Evolutionary conservation across 2,888 invertebrate genomes (phyloP).

Genomic region (Chironomus tentans): DNA sequence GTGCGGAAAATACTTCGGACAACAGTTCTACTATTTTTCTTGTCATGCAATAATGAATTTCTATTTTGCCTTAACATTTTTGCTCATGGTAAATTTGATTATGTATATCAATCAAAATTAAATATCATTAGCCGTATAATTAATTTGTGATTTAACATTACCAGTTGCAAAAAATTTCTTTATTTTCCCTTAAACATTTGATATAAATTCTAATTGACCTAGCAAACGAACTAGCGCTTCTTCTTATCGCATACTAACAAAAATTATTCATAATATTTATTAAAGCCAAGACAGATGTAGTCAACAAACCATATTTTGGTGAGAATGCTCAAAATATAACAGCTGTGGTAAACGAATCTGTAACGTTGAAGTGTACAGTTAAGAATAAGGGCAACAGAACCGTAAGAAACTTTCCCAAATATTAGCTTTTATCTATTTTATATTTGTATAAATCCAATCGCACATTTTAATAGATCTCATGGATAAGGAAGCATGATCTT

Average conservation of each 20-base stretch:
- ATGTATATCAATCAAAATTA: background rate
- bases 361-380: conserved; percentile 18
- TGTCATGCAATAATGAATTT: conserved; percentile 22
- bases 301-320: conserved; percentile 3
- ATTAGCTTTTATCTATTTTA: background rate
- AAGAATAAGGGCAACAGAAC: conserved; percentile 21
- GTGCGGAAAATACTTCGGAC: background rate
- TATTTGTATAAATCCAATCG: background rate
- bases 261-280: background rate
- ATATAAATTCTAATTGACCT: no score
- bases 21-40: background rate
- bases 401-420: background rate
- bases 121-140: background rate
- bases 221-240: background rate
- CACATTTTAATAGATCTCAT: conserved; percentile 14
- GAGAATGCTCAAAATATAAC: conserved; percentile 21
- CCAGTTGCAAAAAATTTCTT: background rate
- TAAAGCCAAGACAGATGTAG: conserved; percentile 8
- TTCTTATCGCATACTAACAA: background rate
- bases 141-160: background rate
- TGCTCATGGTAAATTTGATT: conserved; percentile 15
- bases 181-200: background rate
- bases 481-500: conserved; percentile 70
- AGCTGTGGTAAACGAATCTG: conserved; percentile 3
- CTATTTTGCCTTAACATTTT: conserved; percentile 12